Conservation (phyloP, 2,797 vertebrate genomes). For the Brachyalestes nurse region DNA sequence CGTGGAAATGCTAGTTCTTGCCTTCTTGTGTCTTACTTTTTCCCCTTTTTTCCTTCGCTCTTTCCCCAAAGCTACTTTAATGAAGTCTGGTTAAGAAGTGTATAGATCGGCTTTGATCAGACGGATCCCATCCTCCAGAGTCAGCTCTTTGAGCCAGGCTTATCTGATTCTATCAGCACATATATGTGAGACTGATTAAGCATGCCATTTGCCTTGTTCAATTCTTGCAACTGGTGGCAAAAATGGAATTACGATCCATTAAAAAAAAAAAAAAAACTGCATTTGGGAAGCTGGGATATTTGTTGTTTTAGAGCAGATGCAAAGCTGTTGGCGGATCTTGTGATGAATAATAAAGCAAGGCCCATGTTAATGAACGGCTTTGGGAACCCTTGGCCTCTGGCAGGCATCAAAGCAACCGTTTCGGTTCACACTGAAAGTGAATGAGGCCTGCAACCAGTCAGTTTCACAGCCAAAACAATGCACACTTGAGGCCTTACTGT, state of each 20-base stretch:
- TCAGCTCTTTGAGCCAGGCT: slow-evolving; percentile 14
- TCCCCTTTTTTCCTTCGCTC: neutral
- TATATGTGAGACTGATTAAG: neutral
- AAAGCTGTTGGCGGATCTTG: neutral
- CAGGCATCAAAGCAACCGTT: neutral
- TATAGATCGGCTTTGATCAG: slow-evolving; percentile 53
- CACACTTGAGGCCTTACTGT: neutral
- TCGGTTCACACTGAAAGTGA: neutral
- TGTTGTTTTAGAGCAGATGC: slow-evolving; percentile 1
- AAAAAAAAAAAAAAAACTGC: too few relatives aligned
- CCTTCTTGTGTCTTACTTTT: neutral
- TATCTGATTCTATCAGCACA: slow-evolving; percentile 41
- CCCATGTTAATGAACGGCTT: neutral
- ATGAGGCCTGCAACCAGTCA: neutral
- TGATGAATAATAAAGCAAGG: slow-evolving; percentile 17
- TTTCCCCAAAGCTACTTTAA: slow-evolving; percentile 9
- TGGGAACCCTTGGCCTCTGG: neutral
- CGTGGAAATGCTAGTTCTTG: neutral
- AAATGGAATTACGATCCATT: neutral
- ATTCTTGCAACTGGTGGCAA: neutral
- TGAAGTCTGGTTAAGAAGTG: slow-evolving; percentile 41
- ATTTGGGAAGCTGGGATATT: neutral
- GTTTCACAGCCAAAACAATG: neutral
- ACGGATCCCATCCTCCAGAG: slow-evolving; percentile 36
- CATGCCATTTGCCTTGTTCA: slow-evolving; percentile 21